Base-by-base conservation (phyloP, 2,888 invertebrate species). In the Acanthosepion pharaonis region DNA sequence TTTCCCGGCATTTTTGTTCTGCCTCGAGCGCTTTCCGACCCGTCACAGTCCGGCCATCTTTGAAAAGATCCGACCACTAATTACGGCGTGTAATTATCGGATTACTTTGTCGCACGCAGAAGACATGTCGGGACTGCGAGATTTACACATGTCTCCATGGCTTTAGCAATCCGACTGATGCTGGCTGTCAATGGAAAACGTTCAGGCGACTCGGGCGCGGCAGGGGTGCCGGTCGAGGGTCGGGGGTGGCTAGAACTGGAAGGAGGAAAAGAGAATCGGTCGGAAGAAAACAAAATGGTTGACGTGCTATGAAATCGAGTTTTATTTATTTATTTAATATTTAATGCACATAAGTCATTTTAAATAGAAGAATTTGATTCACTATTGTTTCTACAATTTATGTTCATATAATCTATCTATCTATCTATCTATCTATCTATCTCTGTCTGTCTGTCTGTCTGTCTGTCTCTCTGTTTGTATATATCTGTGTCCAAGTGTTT, bases 61-160 rank as follows among this genome's bases (percentile, higher is more conserved):
- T 25, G 92, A 92, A 48, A 42, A 92, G 92, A 51, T 92, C 48
- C 92, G 48, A 92, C 51, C 51, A 92, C 92, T 92, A 78, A 78
- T 78, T 78, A 78, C 78, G 78, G 15, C 78, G 33, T 42, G 33
- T 78, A 78, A 78, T 78, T 78, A 78, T 78, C 78, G 33, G 78
- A n/a, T 78, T 78, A 78, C 78, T 78, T 78, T 11, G 78, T 78
- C 78, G 78, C n/a, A 78, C 15, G 78, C 78, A 78, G 78, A 15
- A 33, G 78, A 78, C 78, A 78, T 78, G 78, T 78, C 78, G 78
- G 78, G 78, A 78, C 78, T 78, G 78, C 78, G 78, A 78, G 78
- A 78, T 78, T 78, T 78, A 78, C 78, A 78, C n/a, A n/a, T 78
- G 78, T 78, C 78, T 33, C 78, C 78, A n/a, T 78, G 78, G 33